Evolutionary conservation across 2,113 vertebrate species (phyloP), one percentile per base, ranked within the genome.

Genomic region (Limanda limanda): DNA sequence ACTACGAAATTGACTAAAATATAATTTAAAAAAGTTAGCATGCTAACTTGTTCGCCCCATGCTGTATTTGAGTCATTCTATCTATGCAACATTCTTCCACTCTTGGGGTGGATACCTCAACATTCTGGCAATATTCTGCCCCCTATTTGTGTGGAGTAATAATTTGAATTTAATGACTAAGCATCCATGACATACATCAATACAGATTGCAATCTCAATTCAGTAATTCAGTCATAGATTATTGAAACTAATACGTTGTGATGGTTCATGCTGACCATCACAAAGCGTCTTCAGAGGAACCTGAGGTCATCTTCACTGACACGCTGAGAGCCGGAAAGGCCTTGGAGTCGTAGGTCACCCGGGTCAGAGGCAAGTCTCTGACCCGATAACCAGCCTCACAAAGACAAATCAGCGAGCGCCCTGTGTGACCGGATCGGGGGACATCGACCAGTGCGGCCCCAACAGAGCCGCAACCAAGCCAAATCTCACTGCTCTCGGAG

Each of bases 251-350:
- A 82, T 48, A 59, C 2, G 68, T 64, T 78, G 42, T 74, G 23
- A 86, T 83, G 25, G 78, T 66, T 87, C 76, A 76, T 12, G 80
- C 65, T 78, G 84, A 51, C 74, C 64, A 17, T 62, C 56, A 86
- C 79, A 87, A 73, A 68, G 59, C 74, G 15, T 45, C 58, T 51
- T 75, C 20, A 31, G 48, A 73, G 48, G 83, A 76, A 61, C 40
- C 55, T 14, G 64, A 80, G 79, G 73, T 84, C 65, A 83, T 72
- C 87, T 86, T 89, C 82, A 71, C 83, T 68, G 87, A 84, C 86
- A 85, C 21, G 85, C 82, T 88, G 85, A 73, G 85, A 88, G 66
- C 40, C 69, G 76, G 62, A 88, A 88, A 74, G 69, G 76, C 78
- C 68, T 14, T 6, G 47, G 72, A 60, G 73, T 86, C 83, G 74